A percentile compares a stretch with the other conserved stretches of the same genome.
These are phyloP conservation scores for Hiodon alosoides DNA, from an alignment of 2,113 vertebrate genomes.

Conservation along the genomic window DNA sequence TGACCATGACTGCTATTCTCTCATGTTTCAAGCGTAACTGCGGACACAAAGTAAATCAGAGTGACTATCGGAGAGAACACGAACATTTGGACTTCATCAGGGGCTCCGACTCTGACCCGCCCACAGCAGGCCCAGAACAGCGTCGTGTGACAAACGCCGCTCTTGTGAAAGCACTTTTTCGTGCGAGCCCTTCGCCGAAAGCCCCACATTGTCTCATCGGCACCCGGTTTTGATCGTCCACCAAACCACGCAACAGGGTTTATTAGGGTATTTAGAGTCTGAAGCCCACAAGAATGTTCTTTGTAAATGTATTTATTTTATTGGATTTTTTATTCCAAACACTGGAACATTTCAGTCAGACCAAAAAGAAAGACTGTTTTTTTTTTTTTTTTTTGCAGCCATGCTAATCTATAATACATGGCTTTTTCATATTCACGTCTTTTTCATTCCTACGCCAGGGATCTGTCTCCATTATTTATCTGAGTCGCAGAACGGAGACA, in stretches of 20 bases:
- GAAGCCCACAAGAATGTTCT: no score
- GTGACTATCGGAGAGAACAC: no score
- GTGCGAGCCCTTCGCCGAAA: slow-evolving; percentile 42
- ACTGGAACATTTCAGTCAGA: no score
- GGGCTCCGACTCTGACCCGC: slow-evolving; percentile 42
- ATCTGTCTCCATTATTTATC: slow-evolving; percentile 39
- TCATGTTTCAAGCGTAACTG: neutral
- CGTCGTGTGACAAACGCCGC: slow-evolving; percentile 52
- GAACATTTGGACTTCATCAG: slow-evolving; percentile 53
- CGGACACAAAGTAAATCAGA: no score
- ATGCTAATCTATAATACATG: slow-evolving; percentile 42
- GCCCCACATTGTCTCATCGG: neutral
- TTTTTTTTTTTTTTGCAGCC: slow-evolving; percentile 28
- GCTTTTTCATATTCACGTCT: slow-evolving; percentile 38
- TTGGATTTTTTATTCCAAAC: no score
- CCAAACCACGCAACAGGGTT: neutral
- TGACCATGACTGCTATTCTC: neutral
- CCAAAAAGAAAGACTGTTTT: neutral
- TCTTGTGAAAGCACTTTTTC: slow-evolving; percentile 45
- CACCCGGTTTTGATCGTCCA: no score
- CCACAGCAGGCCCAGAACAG: slow-evolving; percentile 51
- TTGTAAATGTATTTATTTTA: no score
- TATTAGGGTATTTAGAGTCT: no score
- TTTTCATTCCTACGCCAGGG: slow-evolving; percentile 58
- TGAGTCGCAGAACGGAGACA: slow-evolving; percentile 48